Evolutionary conservation across 2,888 invertebrate genomes (phyloP).

Genomic region (Cactoblastis cactorum): DNA sequence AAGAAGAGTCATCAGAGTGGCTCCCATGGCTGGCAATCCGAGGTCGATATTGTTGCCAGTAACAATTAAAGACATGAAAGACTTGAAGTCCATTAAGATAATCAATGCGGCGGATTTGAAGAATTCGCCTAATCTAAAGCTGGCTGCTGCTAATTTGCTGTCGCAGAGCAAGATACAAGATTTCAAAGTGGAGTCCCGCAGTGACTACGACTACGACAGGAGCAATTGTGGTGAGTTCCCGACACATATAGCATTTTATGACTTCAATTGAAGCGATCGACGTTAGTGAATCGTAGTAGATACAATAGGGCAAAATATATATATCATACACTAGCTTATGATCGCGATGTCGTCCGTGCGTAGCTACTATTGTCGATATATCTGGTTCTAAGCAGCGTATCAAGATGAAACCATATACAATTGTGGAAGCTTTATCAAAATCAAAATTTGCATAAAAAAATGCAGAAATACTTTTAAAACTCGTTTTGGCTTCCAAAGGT

Average conservation of each 20-base stretch:
- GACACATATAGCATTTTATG: background rate
- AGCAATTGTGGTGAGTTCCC: constrained; percentile 56
- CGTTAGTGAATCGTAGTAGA: too few relatives aligned
- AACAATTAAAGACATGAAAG: constrained; percentile 84
- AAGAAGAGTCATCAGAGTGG: constrained; percentile 62
- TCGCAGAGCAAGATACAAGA: constrained; percentile 70
- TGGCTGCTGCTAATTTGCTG: constrained; percentile 71
- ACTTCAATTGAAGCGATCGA: background rate
- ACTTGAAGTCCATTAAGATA: constrained; percentile 85
- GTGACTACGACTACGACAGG: constrained; percentile 61
- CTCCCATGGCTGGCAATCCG: constrained; percentile 75
- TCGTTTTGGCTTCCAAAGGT: too few relatives aligned
- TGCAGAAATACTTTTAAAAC: too few relatives aligned
- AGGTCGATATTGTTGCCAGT: constrained; percentile 86
- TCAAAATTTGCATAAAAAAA: too few relatives aligned
- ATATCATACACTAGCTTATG: background rate
- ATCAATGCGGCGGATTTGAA: constrained; percentile 82
- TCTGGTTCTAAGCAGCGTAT: too few relatives aligned
- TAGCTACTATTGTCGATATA: too few relatives aligned
- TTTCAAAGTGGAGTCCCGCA: constrained; percentile 53
- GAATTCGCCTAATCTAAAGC: constrained; percentile 74
- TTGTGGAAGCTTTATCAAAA: too few relatives aligned
- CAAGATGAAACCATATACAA: too few relatives aligned
- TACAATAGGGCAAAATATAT: background rate
- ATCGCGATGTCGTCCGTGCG: background rate